phyloP scores from a whole-genome alignment of 1,140 invertebrate species.

The Mya arenaria region DNA sequence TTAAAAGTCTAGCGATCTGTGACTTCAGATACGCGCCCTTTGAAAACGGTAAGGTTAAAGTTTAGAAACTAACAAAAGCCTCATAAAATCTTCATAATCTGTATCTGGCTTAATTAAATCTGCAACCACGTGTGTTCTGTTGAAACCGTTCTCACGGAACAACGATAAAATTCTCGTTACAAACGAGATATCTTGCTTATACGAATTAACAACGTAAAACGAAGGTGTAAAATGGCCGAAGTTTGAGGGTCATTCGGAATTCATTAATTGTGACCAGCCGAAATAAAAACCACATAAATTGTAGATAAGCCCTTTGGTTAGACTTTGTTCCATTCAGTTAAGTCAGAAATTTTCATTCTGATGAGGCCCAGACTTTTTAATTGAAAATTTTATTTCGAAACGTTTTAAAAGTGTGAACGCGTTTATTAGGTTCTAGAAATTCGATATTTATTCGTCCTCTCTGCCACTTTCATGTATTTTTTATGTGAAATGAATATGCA shows the following conservation, averaged over 20 bases:
- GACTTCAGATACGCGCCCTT: slow-evolving; percentile 34
- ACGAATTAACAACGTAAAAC: too few species aligned
- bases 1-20: slow-evolving; percentile 2
- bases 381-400: slow-evolving; percentile 35
- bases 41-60: slow-evolving; percentile 25
- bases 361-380: background rate
- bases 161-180: slow-evolving; percentile 33
- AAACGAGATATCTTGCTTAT: slow-evolving; percentile 25
- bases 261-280: slow-evolving; percentile 52
- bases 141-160: slow-evolving; percentile 21
- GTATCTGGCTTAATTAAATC: slow-evolving; percentile 52
- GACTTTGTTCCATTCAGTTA: slow-evolving; percentile 8
- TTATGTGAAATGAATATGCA: too few species aligned
- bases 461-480: too few species aligned
- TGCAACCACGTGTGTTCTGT: background rate
- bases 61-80: too few species aligned
- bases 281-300: slow-evolving; percentile 48
- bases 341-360: slow-evolving; percentile 7
- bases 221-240: slow-evolving; percentile 45
- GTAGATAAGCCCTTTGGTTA: slow-evolving; percentile 9
- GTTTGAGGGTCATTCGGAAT: slow-evolving; percentile 53
- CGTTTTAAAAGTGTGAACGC: slow-evolving; percentile 2
- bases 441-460: background rate
- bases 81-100: slow-evolving; percentile 55
- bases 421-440: background rate